A percentile compares a stretch with the other conserved stretches of the same genome.
phyloP scores from a whole-genome alignment of 1,140 invertebrate species.

The Bombus affinis region DNA sequence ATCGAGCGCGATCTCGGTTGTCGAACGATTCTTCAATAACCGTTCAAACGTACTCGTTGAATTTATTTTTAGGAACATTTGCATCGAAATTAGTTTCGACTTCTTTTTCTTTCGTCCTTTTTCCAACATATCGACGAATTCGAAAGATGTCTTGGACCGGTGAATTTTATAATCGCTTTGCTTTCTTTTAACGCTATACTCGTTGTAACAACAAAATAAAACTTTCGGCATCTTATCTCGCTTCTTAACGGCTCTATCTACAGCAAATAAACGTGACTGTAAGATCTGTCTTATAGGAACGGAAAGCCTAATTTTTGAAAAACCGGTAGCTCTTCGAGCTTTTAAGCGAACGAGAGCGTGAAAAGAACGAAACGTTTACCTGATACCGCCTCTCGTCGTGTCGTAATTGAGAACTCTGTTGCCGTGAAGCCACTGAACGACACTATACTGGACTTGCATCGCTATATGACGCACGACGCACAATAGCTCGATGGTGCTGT shows the following conservation, averaged over 20 bases:
- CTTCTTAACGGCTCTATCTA: too few species aligned
- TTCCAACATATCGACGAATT: neutral
- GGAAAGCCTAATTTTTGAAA: too few species aligned
- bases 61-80: slow-evolving; percentile 7
- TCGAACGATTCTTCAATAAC: slow-evolving; percentile 10
- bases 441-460: slow-evolving; percentile 85
- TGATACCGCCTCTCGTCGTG: slow-evolving; percentile 88
- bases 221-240: too few species aligned
- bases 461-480: slow-evolving; percentile 89
- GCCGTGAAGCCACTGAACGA: slow-evolving; percentile 88
- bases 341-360: too few species aligned
- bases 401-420: slow-evolving; percentile 88
- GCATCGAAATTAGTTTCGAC: slow-evolving; percentile 1
- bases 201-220: neutral
- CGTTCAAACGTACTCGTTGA: neutral
- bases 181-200: neutral
- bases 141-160: too few species aligned
- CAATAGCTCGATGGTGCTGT: slow-evolving; percentile 88
- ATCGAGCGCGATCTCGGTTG: slow-evolving; percentile 3
- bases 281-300: too few species aligned
- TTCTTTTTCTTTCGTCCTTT: neutral
- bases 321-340: too few species aligned
- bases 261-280: too few species aligned
- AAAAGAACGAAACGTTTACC: slow-evolving; percentile 76
- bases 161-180: neutral